Percentiles rank a stretch among this genome's conserved stretches.
Conservation (phyloP, 1,140 invertebrate species). For the Geopemphigus sp. region DNA sequence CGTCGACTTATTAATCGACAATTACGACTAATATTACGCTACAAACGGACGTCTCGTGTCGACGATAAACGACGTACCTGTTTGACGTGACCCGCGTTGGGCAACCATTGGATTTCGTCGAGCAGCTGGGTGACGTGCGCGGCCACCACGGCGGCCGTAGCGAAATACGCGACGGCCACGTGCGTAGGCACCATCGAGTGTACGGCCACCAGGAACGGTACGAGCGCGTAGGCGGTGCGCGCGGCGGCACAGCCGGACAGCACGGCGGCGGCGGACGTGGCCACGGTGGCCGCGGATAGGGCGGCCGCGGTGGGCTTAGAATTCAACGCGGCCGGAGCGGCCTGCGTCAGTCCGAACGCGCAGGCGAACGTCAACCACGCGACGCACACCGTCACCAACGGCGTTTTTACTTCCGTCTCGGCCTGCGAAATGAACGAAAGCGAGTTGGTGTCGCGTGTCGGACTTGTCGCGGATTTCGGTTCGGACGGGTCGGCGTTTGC, state of each 20-base stretch:
- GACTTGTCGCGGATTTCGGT: no score
- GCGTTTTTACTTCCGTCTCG: slow-evolving; percentile 55
- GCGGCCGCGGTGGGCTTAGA: slow-evolving; percentile 58
- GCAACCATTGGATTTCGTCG: slow-evolving; percentile 55
- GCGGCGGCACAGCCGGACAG: slow-evolving; percentile 59
- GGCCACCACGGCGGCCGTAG: slow-evolving; percentile 62
- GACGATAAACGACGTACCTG: no score
- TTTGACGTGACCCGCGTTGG: slow-evolving; percentile 58
- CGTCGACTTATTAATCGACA: no score
- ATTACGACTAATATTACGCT: no score
- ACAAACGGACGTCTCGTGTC: no score
- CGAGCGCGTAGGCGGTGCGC: slow-evolving; percentile 64
- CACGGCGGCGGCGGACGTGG: slow-evolving; percentile 57
- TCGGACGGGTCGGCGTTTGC: no score
- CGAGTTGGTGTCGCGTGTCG: no score
- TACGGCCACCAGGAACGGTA: slow-evolving; percentile 65
- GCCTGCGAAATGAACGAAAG: slow-evolving; percentile 51
- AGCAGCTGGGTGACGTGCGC: slow-evolving; percentile 61
- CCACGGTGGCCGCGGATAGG: slow-evolving; percentile 59
- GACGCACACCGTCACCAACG: slow-evolving; percentile 58
- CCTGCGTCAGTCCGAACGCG: slow-evolving; percentile 58
- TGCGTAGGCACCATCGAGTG: slow-evolving; percentile 72
- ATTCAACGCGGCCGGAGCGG: slow-evolving; percentile 59
- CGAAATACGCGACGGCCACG: slow-evolving; percentile 61
- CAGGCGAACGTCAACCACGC: slow-evolving; percentile 58